Base-by-base conservation (phyloP, 92 coral and sea anemone genomes). In the Phenganax marumi region DNA sequence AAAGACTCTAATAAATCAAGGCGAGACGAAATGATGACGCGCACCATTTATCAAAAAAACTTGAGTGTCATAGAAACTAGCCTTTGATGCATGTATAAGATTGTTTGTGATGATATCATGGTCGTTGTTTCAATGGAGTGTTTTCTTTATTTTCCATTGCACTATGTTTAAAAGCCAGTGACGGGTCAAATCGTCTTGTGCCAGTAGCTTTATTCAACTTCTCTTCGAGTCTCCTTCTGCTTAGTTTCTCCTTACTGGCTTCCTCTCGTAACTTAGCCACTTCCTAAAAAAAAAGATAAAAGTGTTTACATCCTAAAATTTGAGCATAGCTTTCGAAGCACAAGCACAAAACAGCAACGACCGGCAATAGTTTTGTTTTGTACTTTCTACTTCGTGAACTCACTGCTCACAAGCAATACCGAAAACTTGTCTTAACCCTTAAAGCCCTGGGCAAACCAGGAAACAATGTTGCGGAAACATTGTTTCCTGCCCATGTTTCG, bases 151-250 rank as follows among this genome's bases (percentile, higher is more conserved):
- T 89, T 23, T 78, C 83, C 26, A 43, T 9, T 0, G 83, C 57
- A 55, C 84, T 48, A 72, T 89, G 92, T 54, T 89, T 63, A 78
- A 96, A 96, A 46, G 97, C 99, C 50, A 90, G 92, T 12, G 81
- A 58, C n/a, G 97, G 92, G 57, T 92, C 89, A 76, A 96, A 96
- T 49, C 85, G 85, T 70, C 87, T 92, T 84, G 86, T 88, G 58
- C 90, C 92, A 0, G 91, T 47, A 0, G 78, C 54, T 68, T 79
- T 85, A 24, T 88, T 88, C 7, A 53, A 39, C 64, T 86, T 89
- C 56, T 89, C 97, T 18, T 90, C 96, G 23, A 89, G 52, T 73
- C 78, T 91, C 76, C 83, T 92, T 48, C 85, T 82, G 50, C 64
- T 56, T 11, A 90, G 86, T 81, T 88, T 96, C 66, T 92, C 92